Evolutionary conservation across 2,113 vertebrate genomes (phyloP).

Genomic region (Sminthopsis crassicaudata): DNA sequence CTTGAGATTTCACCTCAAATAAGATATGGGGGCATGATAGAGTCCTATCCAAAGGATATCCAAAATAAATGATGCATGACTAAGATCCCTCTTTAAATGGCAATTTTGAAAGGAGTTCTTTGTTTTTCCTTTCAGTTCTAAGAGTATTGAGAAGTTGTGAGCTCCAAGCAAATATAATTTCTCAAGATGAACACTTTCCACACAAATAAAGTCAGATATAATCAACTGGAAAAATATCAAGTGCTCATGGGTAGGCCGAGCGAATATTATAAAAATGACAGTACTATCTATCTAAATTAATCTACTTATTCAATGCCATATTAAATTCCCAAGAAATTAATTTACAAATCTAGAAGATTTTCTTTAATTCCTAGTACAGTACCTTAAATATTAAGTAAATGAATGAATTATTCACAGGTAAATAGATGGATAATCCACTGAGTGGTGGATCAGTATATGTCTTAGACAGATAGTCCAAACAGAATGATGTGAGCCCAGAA

Average conservation of each 20-base stretch:
- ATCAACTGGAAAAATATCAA: no score
- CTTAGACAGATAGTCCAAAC: neutral
- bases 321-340: no score
- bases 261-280: no score
- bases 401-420: neutral
- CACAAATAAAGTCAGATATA: no score
- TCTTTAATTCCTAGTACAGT: neutral
- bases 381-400: neutral
- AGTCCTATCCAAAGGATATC: neutral
- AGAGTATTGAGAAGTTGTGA: neutral
- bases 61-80: neutral
- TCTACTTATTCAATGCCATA: no score
- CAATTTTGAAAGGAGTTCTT: neutral
- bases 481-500: no score
- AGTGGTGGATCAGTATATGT: neutral
- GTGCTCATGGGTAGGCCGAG: no score
- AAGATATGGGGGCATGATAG: neutral
- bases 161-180: neutral
- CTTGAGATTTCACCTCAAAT: neutral
- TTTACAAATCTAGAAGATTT: no score
- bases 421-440: neutral
- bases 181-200: neutral
- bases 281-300: no score
- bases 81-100: neutral
- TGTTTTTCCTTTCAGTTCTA: neutral